Evolutionary conservation across 2,797 vertebrate genomes (phyloP), one percentile per base, ranked within the genome.

Genomic region (Propithecus perrieri): DNA sequence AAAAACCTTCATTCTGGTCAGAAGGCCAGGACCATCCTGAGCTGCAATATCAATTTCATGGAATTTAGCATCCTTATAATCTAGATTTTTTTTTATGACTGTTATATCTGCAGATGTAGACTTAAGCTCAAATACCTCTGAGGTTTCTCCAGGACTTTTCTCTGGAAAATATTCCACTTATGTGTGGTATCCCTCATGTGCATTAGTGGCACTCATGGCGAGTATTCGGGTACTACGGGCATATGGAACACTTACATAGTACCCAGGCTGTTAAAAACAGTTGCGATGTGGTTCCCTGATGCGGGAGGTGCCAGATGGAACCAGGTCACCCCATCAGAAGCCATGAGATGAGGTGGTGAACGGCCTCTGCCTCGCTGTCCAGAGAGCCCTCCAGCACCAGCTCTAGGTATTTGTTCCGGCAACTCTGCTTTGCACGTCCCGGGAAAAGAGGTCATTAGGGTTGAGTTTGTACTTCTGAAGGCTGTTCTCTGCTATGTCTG

Each of bases 1-100:
- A 0, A 98, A 35, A 13, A 99, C 83, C 85, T 99, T 96, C 20
- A 98, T 98, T 4, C 97, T 98, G 0, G 98, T 96, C 0, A 90
- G 57, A 24, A 99, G 63, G 2, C 99, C 98, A 0, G 99, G 98
- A 0, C 98, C 98, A 57, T 99, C 99, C 84, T 97, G 99, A 5
- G 99, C 99, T 74, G 99, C 98, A 8, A 99, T 81, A 9, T 98
- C 98, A 93, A 99, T 97, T 94, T 99, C 98, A 86, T 99, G 99
- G 61, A 94, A 94, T 33, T 97, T 96, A 74, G 74, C 85, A 5
- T 96, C 53, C 94, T 99, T 99, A 4, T 98, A 99, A 84, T 99
- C 99, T 50, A 99, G 91, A 1, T 13, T 22, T 5, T 98, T 97
- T 2, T 7, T 18, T 18, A 35, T 48, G n/a, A 99, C 92, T 0